Base-by-base conservation (phyloP, 2,113 vertebrate genomes). In the Channa argus region DNA sequence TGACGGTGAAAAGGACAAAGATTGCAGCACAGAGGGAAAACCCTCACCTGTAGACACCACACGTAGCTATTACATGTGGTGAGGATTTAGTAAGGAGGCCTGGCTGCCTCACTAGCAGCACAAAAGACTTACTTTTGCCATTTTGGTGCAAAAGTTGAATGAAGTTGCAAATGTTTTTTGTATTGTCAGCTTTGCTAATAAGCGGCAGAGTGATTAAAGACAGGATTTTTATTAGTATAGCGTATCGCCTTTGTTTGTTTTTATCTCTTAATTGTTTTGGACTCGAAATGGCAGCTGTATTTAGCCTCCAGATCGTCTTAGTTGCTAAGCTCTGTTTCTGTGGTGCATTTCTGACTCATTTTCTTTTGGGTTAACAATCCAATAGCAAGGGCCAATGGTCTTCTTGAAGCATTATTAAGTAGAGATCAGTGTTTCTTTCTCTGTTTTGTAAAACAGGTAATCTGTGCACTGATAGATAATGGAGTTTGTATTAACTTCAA, bases 41-140 rank as follows among this genome's bases (percentile, higher is more conserved):
- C 95, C 95, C 0, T 95, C 94, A 71, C 96, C 97, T 71, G 98
- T 99, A 0, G 98, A 99, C 94, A 99, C 98, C 66, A 97, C 98
- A 81, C 96, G 97, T 89, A 99, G 97, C 93, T 99, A 99, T 86
- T 99, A 99, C 90, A 97, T 99, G 97, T 99, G 98, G 98, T 99
- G 93, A 99, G 92, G 81, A 71, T 89, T 82, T 77, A 81, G 84
- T 76, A 34, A 33, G 62, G 83, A 87, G 81, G 95, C 96, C 1
- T 92, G 92, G 37, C 92, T 94, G 53, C 96, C 96, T 79, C 86
- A 69, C n/a, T 71, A 89, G 88, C 77, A 91, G 88, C 91, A 90
- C 89, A 89, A 88, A 62, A 86, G 82, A 93, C 82, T 89, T 77
- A 86, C 78, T 93, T 91, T 91, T 91, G 89, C 95, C 94, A 91